These are phyloP conservation scores for Microcebus ravelobensis DNA, from an alignment of 2,113 vertebrate genomes.

Conservation along the genomic window DNA sequence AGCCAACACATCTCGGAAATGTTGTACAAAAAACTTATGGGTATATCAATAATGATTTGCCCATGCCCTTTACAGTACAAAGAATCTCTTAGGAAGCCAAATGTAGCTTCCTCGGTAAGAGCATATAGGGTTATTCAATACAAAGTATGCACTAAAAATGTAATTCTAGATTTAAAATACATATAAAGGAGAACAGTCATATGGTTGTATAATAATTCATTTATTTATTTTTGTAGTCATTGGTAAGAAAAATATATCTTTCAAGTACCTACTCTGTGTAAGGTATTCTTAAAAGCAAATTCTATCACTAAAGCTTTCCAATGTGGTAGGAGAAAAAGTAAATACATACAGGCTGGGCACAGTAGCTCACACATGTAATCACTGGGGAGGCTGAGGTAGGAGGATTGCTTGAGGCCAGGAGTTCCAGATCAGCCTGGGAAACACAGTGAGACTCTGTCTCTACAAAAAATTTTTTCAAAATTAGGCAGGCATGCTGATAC, in stretches of 20 bases:
- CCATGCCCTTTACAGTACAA: conserved; percentile 47
- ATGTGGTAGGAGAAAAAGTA: background rate
- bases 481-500: no score
- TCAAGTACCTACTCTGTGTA: background rate
- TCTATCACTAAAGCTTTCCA: background rate
- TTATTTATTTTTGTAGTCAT: background rate
- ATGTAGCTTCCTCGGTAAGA: background rate
- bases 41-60: conserved; percentile 72
- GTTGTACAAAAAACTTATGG: conserved; percentile 69
- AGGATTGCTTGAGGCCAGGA: no score
- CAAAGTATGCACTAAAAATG: background rate
- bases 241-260: background rate
- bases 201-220: background rate
- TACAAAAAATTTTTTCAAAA: no score
- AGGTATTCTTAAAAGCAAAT: background rate
- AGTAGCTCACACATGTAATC: no score
- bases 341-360: no score
- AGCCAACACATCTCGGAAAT: conserved; percentile 75
- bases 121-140: background rate
- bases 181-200: background rate
- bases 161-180: background rate
- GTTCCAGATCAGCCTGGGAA: no score
- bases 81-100: conserved; percentile 70
- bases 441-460: no score
- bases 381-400: no score